These are phyloP conservation scores for Dicyrtoma fusca DNA, from an alignment of 2,888 invertebrate genomes.

Conservation along the genomic window DNA sequence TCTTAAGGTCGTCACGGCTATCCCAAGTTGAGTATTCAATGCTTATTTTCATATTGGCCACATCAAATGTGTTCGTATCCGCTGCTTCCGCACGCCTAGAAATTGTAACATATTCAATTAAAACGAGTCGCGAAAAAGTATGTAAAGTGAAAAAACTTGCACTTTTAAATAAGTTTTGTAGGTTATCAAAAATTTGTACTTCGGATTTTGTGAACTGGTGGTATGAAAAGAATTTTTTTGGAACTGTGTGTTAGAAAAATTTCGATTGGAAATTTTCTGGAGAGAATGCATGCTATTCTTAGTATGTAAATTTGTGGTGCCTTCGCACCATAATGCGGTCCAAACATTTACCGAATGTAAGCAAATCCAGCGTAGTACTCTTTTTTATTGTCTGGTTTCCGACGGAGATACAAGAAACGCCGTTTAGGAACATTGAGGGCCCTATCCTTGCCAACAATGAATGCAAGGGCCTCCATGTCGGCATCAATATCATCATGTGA, in stretches of 20 bases:
- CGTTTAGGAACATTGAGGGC: not conserved
- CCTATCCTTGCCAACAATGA: not conserved
- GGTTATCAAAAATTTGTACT: too few relatives aligned
- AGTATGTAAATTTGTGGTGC: not conserved
- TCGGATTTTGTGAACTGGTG: too few relatives aligned
- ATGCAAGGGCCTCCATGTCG: not conserved
- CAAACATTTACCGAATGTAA: slow-evolving; percentile 8
- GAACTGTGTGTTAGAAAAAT: too few relatives aligned
- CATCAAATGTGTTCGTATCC: not conserved
- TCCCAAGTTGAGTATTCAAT: not conserved
- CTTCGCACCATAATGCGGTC: too few relatives aligned
- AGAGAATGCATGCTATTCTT: not conserved
- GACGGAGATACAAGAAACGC: not conserved
- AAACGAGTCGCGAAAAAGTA: too few relatives aligned
- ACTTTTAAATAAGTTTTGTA: too few relatives aligned
- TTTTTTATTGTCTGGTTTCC: not conserved
- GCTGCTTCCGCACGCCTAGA: not conserved
- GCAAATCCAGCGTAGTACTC: slow-evolving; percentile 11
- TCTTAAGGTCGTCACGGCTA: not conserved
- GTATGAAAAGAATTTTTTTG: too few relatives aligned
- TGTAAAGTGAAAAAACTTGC: too few relatives aligned
- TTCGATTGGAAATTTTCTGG: not conserved
- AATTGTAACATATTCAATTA: too few relatives aligned
- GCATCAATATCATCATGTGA: not conserved
- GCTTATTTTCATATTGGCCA: not conserved